Base-by-base conservation (phyloP, 2,113 vertebrate genomes). In the Choloepus hoffmanni region DNA sequence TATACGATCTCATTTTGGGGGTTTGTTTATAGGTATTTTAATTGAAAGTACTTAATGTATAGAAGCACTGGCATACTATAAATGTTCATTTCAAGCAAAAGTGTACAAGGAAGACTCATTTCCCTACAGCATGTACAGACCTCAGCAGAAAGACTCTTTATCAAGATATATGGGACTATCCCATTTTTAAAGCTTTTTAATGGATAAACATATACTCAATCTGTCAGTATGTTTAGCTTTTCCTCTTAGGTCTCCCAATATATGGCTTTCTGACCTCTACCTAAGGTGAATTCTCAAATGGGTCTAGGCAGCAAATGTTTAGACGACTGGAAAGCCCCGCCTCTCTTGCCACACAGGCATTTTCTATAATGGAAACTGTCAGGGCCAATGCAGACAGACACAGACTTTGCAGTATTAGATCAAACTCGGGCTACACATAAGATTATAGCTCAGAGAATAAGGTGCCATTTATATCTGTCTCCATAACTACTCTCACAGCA, bases 341-440 rank as follows among this genome's bases (percentile, higher is more conserved):
- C 14, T n/a, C 40, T 43, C 45, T 10, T 19, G n/a, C 76, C 50
- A 21, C 48, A 24, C 0, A n/a, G 30, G 45, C 28, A 9, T 18
- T 13, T 73, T 55, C 28, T 45, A 26, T 62, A 28, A 11, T 1
- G 10, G 87, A 62, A 26, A 55, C 72, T 6, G 3, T 70, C 2
- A 16, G 16, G 33, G 7, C 36, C 28, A 24, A 50, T 24, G 68
- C 16, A 26, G 24, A 36, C 5, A 40, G 26, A 72, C 0, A 0
- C 13, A 23, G 72, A 12, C 33, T 45, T 26, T 19, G 26, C 28
- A 19, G 40, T 12, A 36, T 9, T 10, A 16, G 67, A 28, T n/a
- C 43, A 10, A 7, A 7, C 33, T 7, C 8, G 10, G 8, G 16
- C 0, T 45, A 53, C 21, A 11, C 4, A 3, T 53, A 33, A 23